phyloP scores from a whole-genome alignment of 2,888 invertebrate species.

The Gortyna flavago region DNA sequence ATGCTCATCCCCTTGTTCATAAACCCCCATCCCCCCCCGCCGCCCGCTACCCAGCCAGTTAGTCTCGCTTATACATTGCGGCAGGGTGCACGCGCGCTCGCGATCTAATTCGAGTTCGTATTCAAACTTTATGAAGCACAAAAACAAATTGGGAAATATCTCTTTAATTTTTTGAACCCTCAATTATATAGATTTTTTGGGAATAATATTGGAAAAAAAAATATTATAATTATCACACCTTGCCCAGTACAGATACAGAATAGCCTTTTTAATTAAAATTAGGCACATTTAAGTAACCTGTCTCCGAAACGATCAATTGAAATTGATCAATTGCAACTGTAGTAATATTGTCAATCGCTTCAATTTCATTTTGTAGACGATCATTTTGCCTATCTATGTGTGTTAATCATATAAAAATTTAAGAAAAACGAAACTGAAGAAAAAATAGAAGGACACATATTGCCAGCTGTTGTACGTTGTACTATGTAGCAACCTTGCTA shows the following conservation, averaged over 20 bases:
- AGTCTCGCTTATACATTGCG: slow-evolving; percentile 11
- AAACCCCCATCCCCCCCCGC: neutral
- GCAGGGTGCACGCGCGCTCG: slow-evolving; percentile 6
- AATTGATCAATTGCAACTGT: neutral
- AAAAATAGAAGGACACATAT: neutral
- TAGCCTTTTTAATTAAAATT: too few species aligned
- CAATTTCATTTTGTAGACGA: neutral
- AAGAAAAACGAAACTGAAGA: too few species aligned
- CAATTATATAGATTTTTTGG: neutral
- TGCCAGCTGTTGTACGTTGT: too few species aligned
- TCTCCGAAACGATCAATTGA: neutral
- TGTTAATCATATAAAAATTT: too few species aligned
- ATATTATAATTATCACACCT: neutral
- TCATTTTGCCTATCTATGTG: neutral
- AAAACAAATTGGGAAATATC: neutral
- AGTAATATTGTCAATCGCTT: neutral
- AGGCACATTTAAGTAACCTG: neutral
- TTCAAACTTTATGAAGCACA: slow-evolving; percentile 10
- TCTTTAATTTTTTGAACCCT: neutral
- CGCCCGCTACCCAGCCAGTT: neutral
- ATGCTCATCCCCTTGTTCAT: slow-evolving; percentile 16
- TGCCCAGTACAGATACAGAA: neutral
- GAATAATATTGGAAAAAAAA: neutral
- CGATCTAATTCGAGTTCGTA: neutral
- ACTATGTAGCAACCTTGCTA: too few species aligned